Conservation (phyloP, 2,888 invertebrate genomes). For the Phyllotreta cruciferae region DNA sequence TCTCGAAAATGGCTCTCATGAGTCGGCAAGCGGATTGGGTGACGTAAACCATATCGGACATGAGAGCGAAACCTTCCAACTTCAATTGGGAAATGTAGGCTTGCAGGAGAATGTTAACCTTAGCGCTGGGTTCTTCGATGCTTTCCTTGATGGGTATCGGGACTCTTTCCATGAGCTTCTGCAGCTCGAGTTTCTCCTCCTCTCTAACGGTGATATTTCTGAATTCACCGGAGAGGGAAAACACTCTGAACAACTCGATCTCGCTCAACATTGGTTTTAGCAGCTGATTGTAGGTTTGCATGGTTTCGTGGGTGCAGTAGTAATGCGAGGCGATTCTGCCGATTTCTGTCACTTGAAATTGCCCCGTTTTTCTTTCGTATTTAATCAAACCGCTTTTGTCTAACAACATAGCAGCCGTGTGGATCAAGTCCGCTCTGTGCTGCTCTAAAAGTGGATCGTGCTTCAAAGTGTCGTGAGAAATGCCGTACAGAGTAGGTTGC, state of each 20-base stretch:
- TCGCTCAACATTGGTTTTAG: slow-evolving; percentile 96
- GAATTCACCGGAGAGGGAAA: slow-evolving; percentile 97
- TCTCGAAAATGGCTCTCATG: slow-evolving; percentile 96
- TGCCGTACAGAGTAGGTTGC: slow-evolving; percentile 88
- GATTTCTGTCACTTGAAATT: slow-evolving; percentile 81
- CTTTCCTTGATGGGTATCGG: slow-evolving; percentile 99
- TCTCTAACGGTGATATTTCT: slow-evolving; percentile 90
- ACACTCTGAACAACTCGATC: slow-evolving; percentile 97
- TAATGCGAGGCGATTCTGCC: slow-evolving; percentile 98
- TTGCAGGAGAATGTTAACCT: slow-evolving; percentile 93
- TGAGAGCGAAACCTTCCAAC: slow-evolving; percentile 96
- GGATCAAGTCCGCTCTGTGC: slow-evolving; percentile 92
- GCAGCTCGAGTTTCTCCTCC: slow-evolving; percentile 96
- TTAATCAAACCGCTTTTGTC: slow-evolving; percentile 95
- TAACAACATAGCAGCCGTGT: slow-evolving; percentile 89
- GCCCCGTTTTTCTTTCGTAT: slow-evolving; percentile 93
- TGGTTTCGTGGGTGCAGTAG: slow-evolving; percentile 97
- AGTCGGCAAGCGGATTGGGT: slow-evolving; percentile 96
- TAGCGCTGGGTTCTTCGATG: slow-evolving; percentile 97
- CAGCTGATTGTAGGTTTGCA: slow-evolving; percentile 95
- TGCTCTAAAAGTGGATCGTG: slow-evolving; percentile 87
- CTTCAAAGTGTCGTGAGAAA: slow-evolving; percentile 78
- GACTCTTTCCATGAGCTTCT: slow-evolving; percentile 92
- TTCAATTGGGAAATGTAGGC: slow-evolving; percentile 98
- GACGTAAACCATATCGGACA: slow-evolving; percentile 99